These are phyloP conservation scores for Saccostrea echinata DNA, from an alignment of 1,140 invertebrate genomes.

Conservation along the genomic window DNA sequence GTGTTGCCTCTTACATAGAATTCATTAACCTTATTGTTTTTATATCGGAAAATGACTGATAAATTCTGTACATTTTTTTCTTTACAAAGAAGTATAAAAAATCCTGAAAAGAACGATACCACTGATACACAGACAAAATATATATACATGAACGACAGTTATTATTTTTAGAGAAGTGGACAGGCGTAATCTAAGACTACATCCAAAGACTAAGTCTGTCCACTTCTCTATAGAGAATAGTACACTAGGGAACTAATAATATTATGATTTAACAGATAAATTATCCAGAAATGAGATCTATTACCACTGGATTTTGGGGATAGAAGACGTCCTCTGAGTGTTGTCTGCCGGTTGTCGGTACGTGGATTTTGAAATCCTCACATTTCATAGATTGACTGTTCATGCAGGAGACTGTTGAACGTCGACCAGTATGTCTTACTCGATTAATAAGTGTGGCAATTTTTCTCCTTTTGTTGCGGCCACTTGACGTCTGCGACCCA, in stretches of 20 bases:
- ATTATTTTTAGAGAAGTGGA: not conserved
- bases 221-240: not conserved
- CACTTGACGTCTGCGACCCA: not conserved
- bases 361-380: conserved; percentile 16
- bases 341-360: not conserved
- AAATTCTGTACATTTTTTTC: too few species aligned
- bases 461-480: not conserved
- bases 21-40: too few species aligned
- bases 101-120: too few species aligned
- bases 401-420: not conserved
- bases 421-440: not conserved
- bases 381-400: not conserved
- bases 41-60: too few species aligned
- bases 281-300: not conserved
- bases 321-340: not conserved
- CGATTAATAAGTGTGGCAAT: not conserved
- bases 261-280: too few species aligned
- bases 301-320: conserved; percentile 9
- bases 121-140: too few species aligned
- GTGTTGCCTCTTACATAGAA: too few species aligned
- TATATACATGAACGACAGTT: not conserved
- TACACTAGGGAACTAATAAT: too few species aligned
- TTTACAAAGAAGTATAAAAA: too few species aligned
- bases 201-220: not conserved
- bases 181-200: not conserved